Evolutionary conservation across 2,113 vertebrate genomes (phyloP), one percentile per base, ranked within the genome.

Genomic region (Cyanistes caeruleus): DNA sequence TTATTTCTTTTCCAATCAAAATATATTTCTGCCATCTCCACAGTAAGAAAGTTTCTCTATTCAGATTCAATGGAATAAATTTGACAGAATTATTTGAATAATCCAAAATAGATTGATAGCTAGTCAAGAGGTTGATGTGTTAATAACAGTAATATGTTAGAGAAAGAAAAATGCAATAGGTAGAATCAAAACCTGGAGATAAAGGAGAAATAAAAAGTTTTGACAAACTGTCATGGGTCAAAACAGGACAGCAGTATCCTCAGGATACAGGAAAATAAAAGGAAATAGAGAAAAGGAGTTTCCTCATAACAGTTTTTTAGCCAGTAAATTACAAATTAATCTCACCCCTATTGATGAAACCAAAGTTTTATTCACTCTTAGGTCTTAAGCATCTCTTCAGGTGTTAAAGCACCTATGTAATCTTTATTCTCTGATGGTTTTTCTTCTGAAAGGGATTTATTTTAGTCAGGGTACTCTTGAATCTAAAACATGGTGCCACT

Each of bases 11-110:
- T 33, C 46, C 21, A 86, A 70, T 21, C 58, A 84, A 97, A 97
- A 85, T 82, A 23, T 87, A 94, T 96, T 98, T 97, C 91, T 55
- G 74, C 90, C 67, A 92, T 92, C 49, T 95, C 24, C 55, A 90
- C 69, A 87, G 84, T 58, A 89, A 84, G 72, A 86, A 89, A 48
- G 62, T 88, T 95, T 78, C 48, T 69, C 64, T 90, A 84, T 89
- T 84, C 91, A 92, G 85, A 96, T 91, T 93, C 89, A 89, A 4
- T 89, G 70, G 94, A 95, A 87, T 55, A 79, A 84, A 83, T 82
- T 80, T 89, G 81, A 97, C 91, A 91, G 94, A 84, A 56, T 89
- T 52, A 96, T 91, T 89, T 97, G 84, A 98, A 95, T 96, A 89
- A 90, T 48, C 67, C 75, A 30, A 65, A 89, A 84, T 59, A 96